Conservation (phyloP, 2,113 vertebrate genomes). For the Pygoscelis adeliae region DNA sequence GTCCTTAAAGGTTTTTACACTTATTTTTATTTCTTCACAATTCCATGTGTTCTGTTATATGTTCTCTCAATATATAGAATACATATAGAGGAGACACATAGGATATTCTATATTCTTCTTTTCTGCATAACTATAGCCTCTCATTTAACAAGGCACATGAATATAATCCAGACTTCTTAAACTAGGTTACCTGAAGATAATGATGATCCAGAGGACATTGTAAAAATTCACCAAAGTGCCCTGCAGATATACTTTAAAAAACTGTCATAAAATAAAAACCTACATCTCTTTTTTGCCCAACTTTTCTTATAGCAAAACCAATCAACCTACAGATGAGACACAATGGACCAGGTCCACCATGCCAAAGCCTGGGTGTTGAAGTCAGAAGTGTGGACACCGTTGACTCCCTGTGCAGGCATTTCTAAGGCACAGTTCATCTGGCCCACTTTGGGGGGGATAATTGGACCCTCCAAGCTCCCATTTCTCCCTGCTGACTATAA, state of each 20-base stretch:
- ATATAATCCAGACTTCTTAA: not conserved
- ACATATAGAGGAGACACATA: not conserved
- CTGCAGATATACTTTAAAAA: not conserved
- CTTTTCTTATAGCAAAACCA: not conserved
- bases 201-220: not conserved
- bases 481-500: not conserved
- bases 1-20: not conserved
- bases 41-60: not conserved
- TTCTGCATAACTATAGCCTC: not conserved
- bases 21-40: not conserved
- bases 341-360: not conserved
- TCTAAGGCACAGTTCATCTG: not conserved
- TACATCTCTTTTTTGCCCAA: not conserved
- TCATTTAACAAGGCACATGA: not conserved
- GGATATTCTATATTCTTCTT: not conserved
- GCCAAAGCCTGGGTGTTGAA: not conserved
- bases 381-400: fast-evolving
- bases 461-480: not conserved
- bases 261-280: not conserved
- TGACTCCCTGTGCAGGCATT: not conserved
- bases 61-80: not conserved
- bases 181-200: not conserved
- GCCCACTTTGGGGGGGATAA: not conserved
- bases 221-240: not conserved
- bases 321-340: not conserved